Percentiles rank a stretch among this genome's conserved stretches.
Conservation (phyloP, 2,888 invertebrate species). For the Sclerodermus sp. region DNA sequence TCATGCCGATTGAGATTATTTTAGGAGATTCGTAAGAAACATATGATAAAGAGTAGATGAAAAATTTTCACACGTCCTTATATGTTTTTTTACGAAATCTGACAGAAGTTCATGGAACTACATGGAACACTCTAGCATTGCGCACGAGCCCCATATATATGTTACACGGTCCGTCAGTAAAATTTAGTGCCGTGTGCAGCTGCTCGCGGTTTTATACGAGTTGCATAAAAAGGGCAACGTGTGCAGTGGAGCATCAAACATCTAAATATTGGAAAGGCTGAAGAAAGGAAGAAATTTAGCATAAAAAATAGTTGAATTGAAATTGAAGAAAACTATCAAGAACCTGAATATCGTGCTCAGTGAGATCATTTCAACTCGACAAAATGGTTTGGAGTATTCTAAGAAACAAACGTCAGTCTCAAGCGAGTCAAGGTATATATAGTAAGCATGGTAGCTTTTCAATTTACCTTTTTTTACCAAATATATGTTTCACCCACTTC, state of each 20-base stretch:
- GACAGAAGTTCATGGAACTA: background rate
- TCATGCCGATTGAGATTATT: too few species aligned
- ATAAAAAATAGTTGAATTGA: too few species aligned
- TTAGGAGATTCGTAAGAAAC: too few species aligned
- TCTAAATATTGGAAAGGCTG: background rate
- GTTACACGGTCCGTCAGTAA: constrained; percentile 1
- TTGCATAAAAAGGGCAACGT: constrained; percentile 29
- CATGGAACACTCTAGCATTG: background rate
- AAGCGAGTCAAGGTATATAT: too few species aligned
- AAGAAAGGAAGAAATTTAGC: constrained; percentile 7
- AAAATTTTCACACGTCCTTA: too few species aligned
- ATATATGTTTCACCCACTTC: too few species aligned
- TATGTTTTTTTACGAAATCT: background rate
- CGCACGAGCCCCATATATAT: too few species aligned
- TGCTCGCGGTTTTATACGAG: constrained; percentile 14
- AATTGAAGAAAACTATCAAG: too few species aligned
- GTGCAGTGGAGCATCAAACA: background rate
- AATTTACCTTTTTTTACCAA: too few species aligned
- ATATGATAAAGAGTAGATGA: too few species aligned
- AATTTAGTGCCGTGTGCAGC: constrained; percentile 34
- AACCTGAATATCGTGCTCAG: constrained; percentile 5
- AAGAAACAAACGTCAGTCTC: constrained; percentile 25
- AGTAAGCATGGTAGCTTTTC: too few species aligned
- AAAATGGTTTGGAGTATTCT: constrained; percentile 44
- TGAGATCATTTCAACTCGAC: too few species aligned